Conservation (phyloP, 2,113 vertebrate species). For the Uropsilus gracilis region DNA sequence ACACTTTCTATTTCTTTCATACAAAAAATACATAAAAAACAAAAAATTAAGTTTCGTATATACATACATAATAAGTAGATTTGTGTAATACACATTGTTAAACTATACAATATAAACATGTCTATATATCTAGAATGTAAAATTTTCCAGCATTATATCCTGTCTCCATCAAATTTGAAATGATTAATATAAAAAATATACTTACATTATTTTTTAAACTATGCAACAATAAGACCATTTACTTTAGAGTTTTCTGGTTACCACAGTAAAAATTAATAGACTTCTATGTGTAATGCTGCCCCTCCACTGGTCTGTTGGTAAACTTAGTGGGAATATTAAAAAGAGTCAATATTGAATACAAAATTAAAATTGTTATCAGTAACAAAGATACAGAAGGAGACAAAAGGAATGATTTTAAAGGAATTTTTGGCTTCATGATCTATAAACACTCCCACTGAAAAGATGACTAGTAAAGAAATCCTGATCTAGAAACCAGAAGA, state of each 20-base stretch:
- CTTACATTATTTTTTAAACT: not conserved
- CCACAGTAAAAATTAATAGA: not conserved
- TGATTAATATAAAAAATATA: not conserved
- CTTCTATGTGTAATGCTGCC: not conserved
- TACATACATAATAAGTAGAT: too few relatives aligned
- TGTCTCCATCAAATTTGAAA: not conserved
- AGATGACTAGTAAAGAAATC: not conserved
- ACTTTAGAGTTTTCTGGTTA: not conserved
- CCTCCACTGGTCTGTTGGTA: not conserved
- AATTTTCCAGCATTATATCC: not conserved
- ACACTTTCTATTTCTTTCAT: not conserved
- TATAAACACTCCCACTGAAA: not conserved
- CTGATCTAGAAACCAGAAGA: not conserved
- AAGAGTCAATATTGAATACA: not conserved
- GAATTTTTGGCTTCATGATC: not conserved
- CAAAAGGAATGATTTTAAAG: not conserved
- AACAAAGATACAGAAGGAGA: not conserved
- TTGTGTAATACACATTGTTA: not conserved
- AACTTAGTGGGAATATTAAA: not conserved
- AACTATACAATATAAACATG: not conserved
- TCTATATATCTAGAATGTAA: not conserved
- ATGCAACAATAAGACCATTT: not conserved
- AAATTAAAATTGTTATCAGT: not conserved
- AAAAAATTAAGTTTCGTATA: not conserved
- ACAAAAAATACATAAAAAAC: not conserved